phyloP scores from a whole-genome alignment of 2,797 vertebrate genomes.

The Centroberyx gerrardi region DNA sequence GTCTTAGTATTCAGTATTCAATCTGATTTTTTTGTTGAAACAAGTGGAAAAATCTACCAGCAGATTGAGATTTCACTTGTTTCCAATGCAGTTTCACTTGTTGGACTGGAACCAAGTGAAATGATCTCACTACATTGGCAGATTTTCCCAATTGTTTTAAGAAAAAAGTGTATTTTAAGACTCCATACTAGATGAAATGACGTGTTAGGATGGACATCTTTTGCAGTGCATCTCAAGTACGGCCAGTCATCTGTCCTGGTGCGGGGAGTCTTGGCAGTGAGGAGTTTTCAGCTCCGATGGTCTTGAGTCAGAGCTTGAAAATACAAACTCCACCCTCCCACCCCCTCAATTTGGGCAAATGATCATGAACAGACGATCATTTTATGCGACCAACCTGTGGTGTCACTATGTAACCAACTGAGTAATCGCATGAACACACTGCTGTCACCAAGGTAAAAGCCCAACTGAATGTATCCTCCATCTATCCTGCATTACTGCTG shows the following conservation, averaged over 20 bases:
- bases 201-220: slow-evolving; percentile 28
- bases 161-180: slow-evolving; percentile 6
- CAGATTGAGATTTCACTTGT: slow-evolving; percentile 34
- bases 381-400: no score
- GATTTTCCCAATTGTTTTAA: slow-evolving; percentile 8
- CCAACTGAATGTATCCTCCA: no score
- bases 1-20: not conserved
- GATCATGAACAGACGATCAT: no score
- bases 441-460: no score
- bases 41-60: slow-evolving; percentile 44
- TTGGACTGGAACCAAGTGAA: slow-evolving; percentile 23
- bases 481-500: no score
- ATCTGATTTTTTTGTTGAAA: slow-evolving; percentile 7
- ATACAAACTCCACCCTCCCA: not conserved
- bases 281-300: not conserved
- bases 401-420: no score
- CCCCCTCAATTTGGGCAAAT: no score
- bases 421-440: no score
- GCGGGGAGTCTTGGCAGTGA: not conserved
- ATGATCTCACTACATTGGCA: slow-evolving; percentile 32
- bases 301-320: not conserved
- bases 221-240: slow-evolving; percentile 5
- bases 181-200: slow-evolving; percentile 1
- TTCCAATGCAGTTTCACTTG: slow-evolving; percentile 24
- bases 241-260: not conserved